These are phyloP conservation scores for Astropecten irregularis DNA, from an alignment of 53 echinoderm and acorn worm species.

Conservation along the genomic window DNA sequence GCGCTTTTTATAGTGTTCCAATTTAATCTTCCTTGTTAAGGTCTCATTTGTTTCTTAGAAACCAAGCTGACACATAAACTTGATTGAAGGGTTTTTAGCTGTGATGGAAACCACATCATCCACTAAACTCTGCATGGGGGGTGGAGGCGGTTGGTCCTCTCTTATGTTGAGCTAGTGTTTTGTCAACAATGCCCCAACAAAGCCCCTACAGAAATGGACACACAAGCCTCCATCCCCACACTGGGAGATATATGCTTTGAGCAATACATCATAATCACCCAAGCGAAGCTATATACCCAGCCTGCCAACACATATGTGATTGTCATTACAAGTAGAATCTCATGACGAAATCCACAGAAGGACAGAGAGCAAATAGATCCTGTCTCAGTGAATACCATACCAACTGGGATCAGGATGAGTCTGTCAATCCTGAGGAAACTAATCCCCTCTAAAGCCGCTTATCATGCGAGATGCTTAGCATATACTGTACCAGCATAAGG, in stretches of 20 bases:
- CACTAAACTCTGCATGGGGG: not conserved
- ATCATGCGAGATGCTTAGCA: no score
- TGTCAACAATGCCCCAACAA: conserved; percentile 1
- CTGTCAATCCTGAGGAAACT: not conserved
- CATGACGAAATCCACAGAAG: not conserved
- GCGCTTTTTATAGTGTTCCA: not conserved
- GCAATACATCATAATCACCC: not conserved
- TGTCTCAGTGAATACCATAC: not conserved
- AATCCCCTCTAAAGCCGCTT: not conserved
- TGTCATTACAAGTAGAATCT: not conserved
- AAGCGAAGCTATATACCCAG: not conserved
- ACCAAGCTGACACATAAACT: not conserved
- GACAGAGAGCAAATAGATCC: not conserved
- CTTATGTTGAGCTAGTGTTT: not conserved
- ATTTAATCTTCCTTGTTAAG: not conserved
- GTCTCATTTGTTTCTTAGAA: not conserved
- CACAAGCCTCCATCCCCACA: not conserved
- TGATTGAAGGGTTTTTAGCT: not conserved
- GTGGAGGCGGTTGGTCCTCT: not conserved
- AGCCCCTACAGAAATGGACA: not conserved
- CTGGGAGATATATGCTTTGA: not conserved
- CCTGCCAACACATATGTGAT: not conserved
- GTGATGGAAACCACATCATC: not conserved
- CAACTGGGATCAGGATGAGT: not conserved
- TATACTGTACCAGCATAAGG: no score